Percentiles rank a stretch among this genome's conserved stretches.
phyloP scores from a whole-genome alignment of 2,797 vertebrate genomes.

The Rhyacichthys aspro region DNA sequence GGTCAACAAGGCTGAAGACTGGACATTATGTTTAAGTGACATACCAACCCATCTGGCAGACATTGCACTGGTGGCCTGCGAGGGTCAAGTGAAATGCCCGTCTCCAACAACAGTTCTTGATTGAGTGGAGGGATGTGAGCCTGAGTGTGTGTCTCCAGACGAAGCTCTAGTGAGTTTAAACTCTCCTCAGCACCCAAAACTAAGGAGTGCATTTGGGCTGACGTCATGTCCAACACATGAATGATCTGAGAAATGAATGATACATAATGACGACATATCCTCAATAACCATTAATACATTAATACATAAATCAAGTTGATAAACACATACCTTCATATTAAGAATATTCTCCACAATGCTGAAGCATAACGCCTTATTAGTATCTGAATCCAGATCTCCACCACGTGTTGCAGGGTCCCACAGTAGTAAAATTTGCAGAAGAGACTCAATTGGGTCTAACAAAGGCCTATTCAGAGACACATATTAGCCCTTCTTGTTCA shows the following conservation, averaged over 20 bases:
- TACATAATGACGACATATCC: not conserved
- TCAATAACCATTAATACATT: not conserved
- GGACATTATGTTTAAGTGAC: constrained; percentile 21
- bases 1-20: no score
- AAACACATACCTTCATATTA: constrained; percentile 86
- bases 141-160: constrained; percentile 89
- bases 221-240: constrained; percentile 97
- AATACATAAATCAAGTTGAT: not conserved
- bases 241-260: constrained; percentile 81
- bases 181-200: constrained; percentile 90
- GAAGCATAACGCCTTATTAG: constrained; percentile 84
- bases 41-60: constrained; percentile 93
- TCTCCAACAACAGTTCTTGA: constrained; percentile 95
- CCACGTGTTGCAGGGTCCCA: constrained; percentile 94
- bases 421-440: constrained; percentile 90
- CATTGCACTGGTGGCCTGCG: constrained; percentile 92
- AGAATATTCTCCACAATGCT: constrained; percentile 87
- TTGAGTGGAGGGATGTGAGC: constrained; percentile 88
- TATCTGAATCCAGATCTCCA: constrained; percentile 81
- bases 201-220: constrained; percentile 93
- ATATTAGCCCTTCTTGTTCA: constrained; percentile 4
- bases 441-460: constrained; percentile 87
- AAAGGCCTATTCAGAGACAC: constrained; percentile 82
- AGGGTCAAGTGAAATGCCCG: constrained; percentile 93
- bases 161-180: constrained; percentile 91